phyloP scores from a whole-genome alignment of 2,113 vertebrate genomes.

The Tylochromis polylepis region DNA sequence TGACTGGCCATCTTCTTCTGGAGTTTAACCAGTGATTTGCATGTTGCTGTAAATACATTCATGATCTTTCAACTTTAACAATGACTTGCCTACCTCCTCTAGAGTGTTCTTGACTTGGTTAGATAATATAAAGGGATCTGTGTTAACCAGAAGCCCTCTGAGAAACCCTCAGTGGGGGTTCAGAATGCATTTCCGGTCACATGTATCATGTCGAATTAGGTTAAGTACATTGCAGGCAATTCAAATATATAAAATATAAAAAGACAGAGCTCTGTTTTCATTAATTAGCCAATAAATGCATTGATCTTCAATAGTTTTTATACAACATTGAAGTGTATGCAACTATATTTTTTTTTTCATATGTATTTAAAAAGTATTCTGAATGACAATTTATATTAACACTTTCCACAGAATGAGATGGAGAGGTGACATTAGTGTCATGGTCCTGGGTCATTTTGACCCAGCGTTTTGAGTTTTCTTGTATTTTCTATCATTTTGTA shows the following conservation, averaged over 20 bases:
- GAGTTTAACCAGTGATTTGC: background rate
- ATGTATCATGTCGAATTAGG: too few species aligned
- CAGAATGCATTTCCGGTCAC: background rate
- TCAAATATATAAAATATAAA: background rate
- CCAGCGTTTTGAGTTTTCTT: too few species aligned
- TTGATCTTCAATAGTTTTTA: background rate
- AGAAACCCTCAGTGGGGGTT: background rate
- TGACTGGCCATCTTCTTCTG: background rate
- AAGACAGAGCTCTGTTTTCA: background rate
- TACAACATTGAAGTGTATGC: background rate
- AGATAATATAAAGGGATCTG: background rate
- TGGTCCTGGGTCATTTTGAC: too few species aligned
- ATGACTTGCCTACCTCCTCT: background rate
- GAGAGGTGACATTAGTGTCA: background rate
- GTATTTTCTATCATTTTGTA: too few species aligned
- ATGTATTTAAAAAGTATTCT: background rate
- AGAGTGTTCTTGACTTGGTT: background rate
- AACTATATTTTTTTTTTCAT: too few species aligned
- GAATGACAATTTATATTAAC: background rate
- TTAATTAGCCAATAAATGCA: background rate
- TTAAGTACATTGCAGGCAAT: background rate
- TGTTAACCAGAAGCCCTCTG: background rate
- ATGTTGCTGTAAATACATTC: background rate
- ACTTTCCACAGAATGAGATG: background rate
- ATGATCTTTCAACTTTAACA: background rate